Evolutionary conservation across 1,140 invertebrate species (phyloP), one percentile per base, ranked within the genome.

Genomic region (Drosophila carrolli): DNA sequence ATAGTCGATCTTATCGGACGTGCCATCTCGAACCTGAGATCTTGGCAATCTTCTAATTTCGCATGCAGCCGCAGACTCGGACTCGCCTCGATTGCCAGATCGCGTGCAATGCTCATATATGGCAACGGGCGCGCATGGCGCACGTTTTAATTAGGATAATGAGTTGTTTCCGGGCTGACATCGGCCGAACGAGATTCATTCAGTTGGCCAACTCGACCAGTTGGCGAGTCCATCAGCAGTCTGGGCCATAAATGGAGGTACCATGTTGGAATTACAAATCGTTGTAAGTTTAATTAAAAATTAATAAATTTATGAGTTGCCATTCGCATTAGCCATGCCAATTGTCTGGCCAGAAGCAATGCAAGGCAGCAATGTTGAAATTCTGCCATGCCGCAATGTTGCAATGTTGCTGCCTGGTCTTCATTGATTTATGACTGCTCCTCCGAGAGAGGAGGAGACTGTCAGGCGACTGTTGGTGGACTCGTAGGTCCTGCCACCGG

Each of bases 91-190:
- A 90, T 90, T 90, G 86, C 78, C 82, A 81, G 86, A 90, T 90
- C 88, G 86, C 86, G 88, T 90, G 86, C 78, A 90, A 80, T 89
- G 84, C 65, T 72, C 84, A 89, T 89, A 89, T 89, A 84, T 89
- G 84, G 84, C 77, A 81, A 71, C 61, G 68, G 65, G 76, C 82
- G 90, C 90, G 89, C 84, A 90, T 81, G 84, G 81, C 82, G 84
- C 85, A 91, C 90, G 90, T 91, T 91, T 91, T 91, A 91, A 91
- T 91, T 91, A 91, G 90, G 90, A 91, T 91, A 91, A 91, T 91
- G 90, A 91, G 89, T 90, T 91, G 89, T 91, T 91, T 91, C 90
- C 90, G 90, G 89, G 78, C 70, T 66, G 68, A 71, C 43, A 58
- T 71, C 66, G 68, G 35, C 70, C 40, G 40, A 63, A 54, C 50